Evolutionary conservation across 1,140 invertebrate species (phyloP).

Genomic region (Teleogryllus occipitalis): DNA sequence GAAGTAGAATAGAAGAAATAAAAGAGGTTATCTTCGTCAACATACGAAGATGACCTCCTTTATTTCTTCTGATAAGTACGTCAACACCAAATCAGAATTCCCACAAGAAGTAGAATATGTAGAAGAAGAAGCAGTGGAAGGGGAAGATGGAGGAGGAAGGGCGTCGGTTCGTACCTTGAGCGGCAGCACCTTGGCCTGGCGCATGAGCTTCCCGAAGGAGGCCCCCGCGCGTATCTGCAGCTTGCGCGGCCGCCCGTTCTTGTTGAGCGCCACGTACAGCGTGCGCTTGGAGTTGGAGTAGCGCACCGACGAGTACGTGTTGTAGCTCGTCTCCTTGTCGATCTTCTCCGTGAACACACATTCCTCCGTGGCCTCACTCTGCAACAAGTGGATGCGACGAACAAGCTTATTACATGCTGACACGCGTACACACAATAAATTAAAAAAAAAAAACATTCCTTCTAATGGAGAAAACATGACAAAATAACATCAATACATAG

Average conservation of each 20-base stretch:
- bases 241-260: conserved; percentile 55
- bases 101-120: not conserved
- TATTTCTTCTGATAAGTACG: too few relatives aligned
- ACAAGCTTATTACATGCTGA: too few relatives aligned
- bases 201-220: conserved; percentile 59
- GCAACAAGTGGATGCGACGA: conserved; percentile 43
- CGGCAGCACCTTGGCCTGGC: conserved; percentile 54
- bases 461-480: too few relatives aligned
- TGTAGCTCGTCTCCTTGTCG: conserved; percentile 68
- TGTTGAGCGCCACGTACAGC: conserved; percentile 65
- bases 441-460: too few relatives aligned
- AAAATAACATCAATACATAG: too few relatives aligned
- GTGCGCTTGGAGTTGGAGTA: conserved; percentile 62
- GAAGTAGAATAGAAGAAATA: too few relatives aligned
- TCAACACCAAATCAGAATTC: not conserved
- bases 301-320: conserved; percentile 68
- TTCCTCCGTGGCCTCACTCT: conserved; percentile 71
- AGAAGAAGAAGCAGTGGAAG: not conserved
- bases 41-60: too few relatives aligned
- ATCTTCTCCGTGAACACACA: conserved; percentile 80
- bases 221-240: conserved; percentile 56
- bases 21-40: too few relatives aligned
- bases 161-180: not conserved
- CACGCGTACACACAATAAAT: too few relatives aligned
- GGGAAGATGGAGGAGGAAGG: too few relatives aligned